phyloP scores from a whole-genome alignment of 2,797 vertebrate genomes.

The Ceryle rudis region DNA sequence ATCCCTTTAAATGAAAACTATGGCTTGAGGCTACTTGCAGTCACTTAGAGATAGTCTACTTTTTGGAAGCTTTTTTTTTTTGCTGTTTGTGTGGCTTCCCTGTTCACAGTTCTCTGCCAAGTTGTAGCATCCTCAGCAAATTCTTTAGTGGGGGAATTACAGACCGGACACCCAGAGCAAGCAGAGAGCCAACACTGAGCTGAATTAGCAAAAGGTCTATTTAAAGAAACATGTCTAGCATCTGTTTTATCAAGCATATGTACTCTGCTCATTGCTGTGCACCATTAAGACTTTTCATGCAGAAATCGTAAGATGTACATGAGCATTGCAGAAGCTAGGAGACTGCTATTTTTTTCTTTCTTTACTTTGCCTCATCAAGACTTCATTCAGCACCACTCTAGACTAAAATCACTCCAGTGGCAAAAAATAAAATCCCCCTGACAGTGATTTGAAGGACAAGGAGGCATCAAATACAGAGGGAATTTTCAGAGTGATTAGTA shows the following conservation, averaged over 20 bases:
- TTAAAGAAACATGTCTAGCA: slow-evolving; percentile 19
- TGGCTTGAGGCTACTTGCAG: neutral
- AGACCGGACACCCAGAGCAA: neutral
- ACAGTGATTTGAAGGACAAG: neutral
- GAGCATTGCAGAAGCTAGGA: neutral
- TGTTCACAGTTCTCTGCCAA: neutral
- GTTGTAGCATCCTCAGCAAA: neutral
- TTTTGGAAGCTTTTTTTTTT: neutral
- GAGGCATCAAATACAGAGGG: neutral
- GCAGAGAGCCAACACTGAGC: neutral
- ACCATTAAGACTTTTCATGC: slow-evolving; percentile 29
- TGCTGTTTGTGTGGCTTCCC: neutral
- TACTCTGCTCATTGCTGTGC: slow-evolving; percentile 10
- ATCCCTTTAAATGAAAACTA: neutral
- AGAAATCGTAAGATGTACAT: neutral
- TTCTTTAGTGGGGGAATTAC: neutral
- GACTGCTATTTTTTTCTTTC: neutral
- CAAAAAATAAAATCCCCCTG: neutral
- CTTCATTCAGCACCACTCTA: neutral
- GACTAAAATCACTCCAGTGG: neutral
- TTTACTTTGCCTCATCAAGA: neutral
- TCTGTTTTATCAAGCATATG: slow-evolving; percentile 20
- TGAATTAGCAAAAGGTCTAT: slow-evolving; percentile 37
- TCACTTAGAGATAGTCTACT: neutral
- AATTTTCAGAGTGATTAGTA: slow-evolving; percentile 1